A percentile compares a stretch with the other conserved stretches of the same genome.
Evolutionary conservation across 2,888 invertebrate species (phyloP).

Genomic region (Philereme transversata): DNA sequence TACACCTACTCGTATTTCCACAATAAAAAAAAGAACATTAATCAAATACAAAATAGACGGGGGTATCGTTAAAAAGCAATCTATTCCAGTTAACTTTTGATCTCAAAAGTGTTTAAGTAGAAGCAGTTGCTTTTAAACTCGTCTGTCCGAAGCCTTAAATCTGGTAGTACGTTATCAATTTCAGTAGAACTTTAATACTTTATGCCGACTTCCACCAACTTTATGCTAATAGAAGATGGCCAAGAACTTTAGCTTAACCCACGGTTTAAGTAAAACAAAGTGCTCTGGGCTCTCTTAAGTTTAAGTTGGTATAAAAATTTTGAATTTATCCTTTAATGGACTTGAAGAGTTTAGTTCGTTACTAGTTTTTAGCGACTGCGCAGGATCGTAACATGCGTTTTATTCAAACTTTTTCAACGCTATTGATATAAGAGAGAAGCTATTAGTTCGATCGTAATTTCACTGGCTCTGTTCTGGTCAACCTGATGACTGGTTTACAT

Average conservation of each 20-base stretch:
- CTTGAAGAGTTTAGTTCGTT: slow-evolving; percentile 21
- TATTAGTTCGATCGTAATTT: too few species aligned
- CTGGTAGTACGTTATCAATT: slow-evolving; percentile 70
- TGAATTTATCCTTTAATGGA: slow-evolving; percentile 57
- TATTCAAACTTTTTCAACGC: neutral
- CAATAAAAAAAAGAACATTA: too few species aligned
- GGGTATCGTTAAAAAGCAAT: too few species aligned
- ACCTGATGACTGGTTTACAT: too few species aligned
- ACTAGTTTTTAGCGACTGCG: slow-evolving; percentile 17
- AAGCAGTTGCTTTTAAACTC: neutral
- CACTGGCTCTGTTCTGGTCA: too few species aligned
- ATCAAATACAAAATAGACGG: too few species aligned
- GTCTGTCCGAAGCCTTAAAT: slow-evolving; percentile 44
- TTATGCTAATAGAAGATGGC: slow-evolving; percentile 78
- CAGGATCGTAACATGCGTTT: neutral
- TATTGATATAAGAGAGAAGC: too few species aligned
- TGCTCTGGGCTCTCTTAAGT: slow-evolving; percentile 57
- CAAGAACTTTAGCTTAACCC: slow-evolving; percentile 61
- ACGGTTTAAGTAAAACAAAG: slow-evolving; percentile 73
- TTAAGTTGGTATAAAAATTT: slow-evolving; percentile 58
- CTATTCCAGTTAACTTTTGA: too few species aligned
- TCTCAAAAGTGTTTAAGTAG: too few species aligned
- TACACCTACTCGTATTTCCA: too few species aligned
- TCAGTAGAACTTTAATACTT: slow-evolving; percentile 68
- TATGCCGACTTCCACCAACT: slow-evolving; percentile 61